phyloP scores from a whole-genome alignment of 2,797 vertebrate species.

The Gymnothorax reevesii region DNA sequence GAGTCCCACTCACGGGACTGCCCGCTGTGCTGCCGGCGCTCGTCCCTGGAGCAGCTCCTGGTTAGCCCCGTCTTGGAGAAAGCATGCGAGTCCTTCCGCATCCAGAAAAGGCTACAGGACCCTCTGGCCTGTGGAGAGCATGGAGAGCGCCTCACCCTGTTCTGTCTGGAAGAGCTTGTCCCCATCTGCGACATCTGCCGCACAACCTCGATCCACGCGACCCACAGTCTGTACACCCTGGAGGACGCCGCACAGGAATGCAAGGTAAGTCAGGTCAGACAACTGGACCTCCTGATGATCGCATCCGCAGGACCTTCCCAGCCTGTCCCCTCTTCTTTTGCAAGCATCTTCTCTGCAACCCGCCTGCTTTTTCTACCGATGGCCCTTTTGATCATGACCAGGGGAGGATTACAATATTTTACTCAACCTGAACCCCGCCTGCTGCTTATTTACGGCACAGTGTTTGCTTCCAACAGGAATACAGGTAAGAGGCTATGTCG shows the following conservation, averaged over 20 bases:
- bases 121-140: conserved; percentile 69
- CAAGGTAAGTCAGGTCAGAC: conserved; percentile 66
- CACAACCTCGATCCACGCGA: conserved; percentile 61
- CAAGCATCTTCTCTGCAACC: background rate
- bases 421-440: background rate
- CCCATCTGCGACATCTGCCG: conserved; percentile 71
- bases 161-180: conserved; percentile 76
- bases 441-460: background rate
- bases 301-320: background rate
- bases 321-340: background rate
- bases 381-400: background rate
- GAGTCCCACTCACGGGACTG: conserved; percentile 61
- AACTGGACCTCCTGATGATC: too few species aligned
- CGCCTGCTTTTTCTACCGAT: background rate
- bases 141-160: conserved; percentile 68
- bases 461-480: background rate
- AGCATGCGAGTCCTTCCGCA: conserved; percentile 64
- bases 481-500: background rate
- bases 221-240: conserved; percentile 72
- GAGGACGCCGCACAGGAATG: conserved; percentile 74
- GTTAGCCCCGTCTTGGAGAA: conserved; percentile 64
- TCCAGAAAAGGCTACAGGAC: conserved; percentile 60
- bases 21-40: conserved; percentile 77
- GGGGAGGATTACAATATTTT: background rate
- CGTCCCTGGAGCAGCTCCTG: conserved; percentile 68